Conservation (phyloP, 2,888 invertebrate genomes). For the Cantharis flavilabris region DNA sequence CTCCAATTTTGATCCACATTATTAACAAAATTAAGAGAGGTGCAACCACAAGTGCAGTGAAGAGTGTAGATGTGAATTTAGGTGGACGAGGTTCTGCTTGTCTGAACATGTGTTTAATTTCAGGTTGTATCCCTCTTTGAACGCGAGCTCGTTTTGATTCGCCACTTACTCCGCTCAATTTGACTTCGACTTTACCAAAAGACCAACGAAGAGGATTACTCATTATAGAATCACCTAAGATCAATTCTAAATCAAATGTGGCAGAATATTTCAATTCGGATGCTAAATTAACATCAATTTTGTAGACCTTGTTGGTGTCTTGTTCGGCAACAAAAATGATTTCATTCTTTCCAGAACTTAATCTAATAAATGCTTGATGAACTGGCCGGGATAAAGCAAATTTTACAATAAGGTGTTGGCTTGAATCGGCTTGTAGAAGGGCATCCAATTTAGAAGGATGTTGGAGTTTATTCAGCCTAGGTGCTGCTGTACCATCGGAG, state of each 20-base stretch:
- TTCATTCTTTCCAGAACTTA: conserved; percentile 75
- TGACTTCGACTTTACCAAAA: conserved; percentile 77
- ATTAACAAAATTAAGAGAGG: conserved; percentile 82
- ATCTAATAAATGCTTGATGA: conserved; percentile 86
- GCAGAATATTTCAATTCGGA: conserved; percentile 82
- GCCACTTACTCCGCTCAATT: conserved; percentile 58
- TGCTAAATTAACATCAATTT: conserved; percentile 83
- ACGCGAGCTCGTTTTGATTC: conserved; percentile 38
- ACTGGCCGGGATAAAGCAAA: conserved; percentile 76
- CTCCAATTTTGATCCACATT: conserved; percentile 85
- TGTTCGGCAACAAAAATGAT: conserved; percentile 93
- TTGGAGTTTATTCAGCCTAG: conserved; percentile 73
- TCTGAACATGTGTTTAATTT: conserved; percentile 84
- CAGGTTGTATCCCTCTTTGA: conserved; percentile 59
- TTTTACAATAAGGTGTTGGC: conserved; percentile 82
- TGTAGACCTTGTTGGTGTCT: conserved; percentile 76
- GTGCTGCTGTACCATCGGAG: conserved; percentile 84
- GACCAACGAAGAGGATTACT: conserved; percentile 89
- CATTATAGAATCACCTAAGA: conserved; percentile 89
- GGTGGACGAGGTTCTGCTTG: conserved; percentile 91
- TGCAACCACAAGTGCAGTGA: conserved; percentile 80
- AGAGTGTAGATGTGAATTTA: conserved; percentile 84
- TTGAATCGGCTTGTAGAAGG: conserved; percentile 81
- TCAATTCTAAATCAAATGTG: conserved; percentile 77
- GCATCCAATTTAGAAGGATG: conserved; percentile 74